Evolutionary conservation across 2,888 invertebrate species (phyloP), one percentile per base, ranked within the genome.

Genomic region (Ochropleura leucogaster): DNA sequence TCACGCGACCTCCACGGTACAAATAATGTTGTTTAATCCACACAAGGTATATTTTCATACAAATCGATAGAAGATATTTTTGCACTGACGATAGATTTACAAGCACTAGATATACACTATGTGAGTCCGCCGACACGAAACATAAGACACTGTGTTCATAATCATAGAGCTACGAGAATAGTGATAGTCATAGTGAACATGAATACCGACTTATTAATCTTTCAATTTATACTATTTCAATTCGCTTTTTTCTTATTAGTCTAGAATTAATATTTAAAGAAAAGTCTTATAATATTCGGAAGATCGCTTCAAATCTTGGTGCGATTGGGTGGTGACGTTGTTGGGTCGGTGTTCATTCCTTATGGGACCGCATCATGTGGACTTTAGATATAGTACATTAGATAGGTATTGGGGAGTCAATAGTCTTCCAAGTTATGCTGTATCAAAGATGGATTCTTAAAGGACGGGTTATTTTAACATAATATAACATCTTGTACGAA

Each of bases 41-140:
- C 91, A 91, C 90, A 91, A 88, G 89, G 84, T 94, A 93, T 96
- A 96, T 96, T 96, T 95, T 96, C 92, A 91, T 94, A 93, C 86
- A 88, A 92, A 86, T 92, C 88, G 85, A 92, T 91, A 90, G 87
- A 90, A 90, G 64, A 88, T 96, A 96, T 96, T 96, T 96, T 96
- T 96, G 95, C 96, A 96, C 95, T 87, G 83, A 90, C 88, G 85
- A 83, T 94, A 93, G 92, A 90, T 86, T 92, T 90, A 90, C 89
- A 90, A 90, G 91, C 94, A 94, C 92, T 92, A 83, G 59, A 84
- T 83, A 80, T 74, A 87, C 85, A 85, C 77, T 72, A 57, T 57
- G 57, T 0, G 77, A 77, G 74, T 79, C 77, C 68, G 62, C 72
- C 68, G 64, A 77, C 76, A 82, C 79, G 62, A 62, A 57, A 69